Evolutionary conservation across 2,113 vertebrate species (phyloP), one percentile per base, ranked within the genome.

Genomic region (Geothlypis trichas): DNA sequence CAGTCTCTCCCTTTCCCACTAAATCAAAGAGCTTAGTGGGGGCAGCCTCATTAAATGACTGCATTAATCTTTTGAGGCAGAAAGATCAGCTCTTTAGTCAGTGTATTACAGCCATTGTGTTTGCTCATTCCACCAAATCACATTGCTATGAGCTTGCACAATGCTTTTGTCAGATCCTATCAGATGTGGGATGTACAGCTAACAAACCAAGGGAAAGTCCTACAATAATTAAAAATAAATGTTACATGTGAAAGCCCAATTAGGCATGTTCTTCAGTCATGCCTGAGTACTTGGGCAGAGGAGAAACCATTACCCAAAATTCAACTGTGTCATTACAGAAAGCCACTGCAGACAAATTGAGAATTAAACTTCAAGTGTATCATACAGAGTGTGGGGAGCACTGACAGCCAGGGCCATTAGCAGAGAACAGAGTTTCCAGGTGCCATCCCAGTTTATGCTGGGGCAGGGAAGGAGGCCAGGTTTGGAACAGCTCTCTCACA

Each of bases 31-130:
- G 82, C 37, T 73, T 90, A 93, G 77, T 41, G 77, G 69, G 57
- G 87, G 74, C 73, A 92, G 61, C 57, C 91, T 95, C 92, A 94
- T 96, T 95, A 80, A 96, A 51, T 61, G 81, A 81, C 65, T 55
- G 51, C 93, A 94, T 74, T 91, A 66, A 92, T 93, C 82, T 82
- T 79, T 79, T 74, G 73, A 94, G 66, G 90, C 94, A 89, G 84
- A 89, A 79, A 85, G 61, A 77, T 69, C 73, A 88, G 74, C 82
- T 77, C 58, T 66, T 95, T 62, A 76, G 68, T 85, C 74, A 89
- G 27, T 13, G 46, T 47, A 68, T 69, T 92, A 84, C 46, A 58
- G 44, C 79, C 78, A 91, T 91, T 95, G 88, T 97, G 89, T 51
- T 82, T 95, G 91, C 78, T 92, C 91, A 89, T 80, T 93, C 81